phyloP scores from a whole-genome alignment of 2,797 vertebrate genomes.

The Sebastes cheni region DNA sequence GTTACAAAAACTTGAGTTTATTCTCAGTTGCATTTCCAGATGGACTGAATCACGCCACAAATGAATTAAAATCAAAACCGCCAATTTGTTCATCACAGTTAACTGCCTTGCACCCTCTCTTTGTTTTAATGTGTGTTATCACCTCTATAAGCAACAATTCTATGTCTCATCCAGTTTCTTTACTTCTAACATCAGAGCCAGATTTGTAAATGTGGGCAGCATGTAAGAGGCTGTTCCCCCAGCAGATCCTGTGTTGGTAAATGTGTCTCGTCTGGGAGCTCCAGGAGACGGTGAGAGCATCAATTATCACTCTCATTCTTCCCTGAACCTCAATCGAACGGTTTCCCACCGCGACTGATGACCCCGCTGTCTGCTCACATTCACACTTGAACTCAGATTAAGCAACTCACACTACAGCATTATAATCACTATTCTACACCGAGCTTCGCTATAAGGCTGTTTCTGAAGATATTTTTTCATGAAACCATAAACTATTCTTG shows the following conservation, averaged over 20 bases:
- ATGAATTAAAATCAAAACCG: neutral
- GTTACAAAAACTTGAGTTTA: neutral
- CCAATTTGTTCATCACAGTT: neutral
- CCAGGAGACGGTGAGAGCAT: slow-evolving; percentile 7
- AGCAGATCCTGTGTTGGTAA: neutral
- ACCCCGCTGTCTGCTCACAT: neutral
- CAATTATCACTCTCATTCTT: slow-evolving; percentile 23
- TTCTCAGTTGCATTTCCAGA: neutral
- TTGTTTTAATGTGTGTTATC: neutral
- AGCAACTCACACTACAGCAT: neutral
- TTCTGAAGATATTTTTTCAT: neutral
- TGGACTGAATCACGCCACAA: neutral
- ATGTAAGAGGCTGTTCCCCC: neutral
- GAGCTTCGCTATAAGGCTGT: neutral
- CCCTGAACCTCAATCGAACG: neutral
- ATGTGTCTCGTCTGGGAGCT: slow-evolving; percentile 9
- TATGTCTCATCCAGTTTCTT: neutral
- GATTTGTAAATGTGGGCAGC: neutral
- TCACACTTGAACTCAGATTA: neutral
- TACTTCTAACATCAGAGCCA: neutral
- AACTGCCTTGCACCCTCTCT: neutral
- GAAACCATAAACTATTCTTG: neutral
- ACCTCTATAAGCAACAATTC: neutral
- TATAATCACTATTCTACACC: neutral
- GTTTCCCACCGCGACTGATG: neutral